Evolutionary conservation across 2,113 vertebrate species (phyloP).

Genomic region (Ranitomeya variabilis): DNA sequence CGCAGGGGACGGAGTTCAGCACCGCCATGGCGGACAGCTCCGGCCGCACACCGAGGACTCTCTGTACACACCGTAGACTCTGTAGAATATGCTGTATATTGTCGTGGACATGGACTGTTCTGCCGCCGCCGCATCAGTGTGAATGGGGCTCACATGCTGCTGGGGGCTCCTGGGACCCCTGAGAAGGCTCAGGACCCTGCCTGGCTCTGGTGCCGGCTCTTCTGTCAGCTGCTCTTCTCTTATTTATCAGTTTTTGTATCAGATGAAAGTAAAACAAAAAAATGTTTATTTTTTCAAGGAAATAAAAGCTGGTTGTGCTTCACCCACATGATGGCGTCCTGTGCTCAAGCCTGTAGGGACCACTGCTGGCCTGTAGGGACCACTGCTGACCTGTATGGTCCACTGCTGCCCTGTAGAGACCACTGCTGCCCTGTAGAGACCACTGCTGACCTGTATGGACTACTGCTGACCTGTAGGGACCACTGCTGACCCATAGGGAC

Average conservation of each 20-base stretch:
- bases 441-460: too few species aligned
- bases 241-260: conserved; percentile 42
- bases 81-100: conserved; percentile 8
- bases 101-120: conserved; percentile 4
- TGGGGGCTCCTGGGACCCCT: not conserved
- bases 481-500: too few species aligned
- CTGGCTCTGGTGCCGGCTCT: not conserved
- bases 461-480: too few species aligned
- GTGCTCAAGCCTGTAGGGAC: not conserved
- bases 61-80: not conserved
- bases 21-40: conserved; percentile 31
- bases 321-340: not conserved
- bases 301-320: conserved; percentile 43
- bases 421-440: too few species aligned
- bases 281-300: conserved; percentile 54
- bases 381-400: too few species aligned
- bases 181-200: not conserved
- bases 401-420: too few species aligned
- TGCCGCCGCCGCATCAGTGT: not conserved
- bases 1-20: not conserved
- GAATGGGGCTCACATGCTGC: not conserved
- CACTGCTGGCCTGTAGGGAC: too few species aligned
- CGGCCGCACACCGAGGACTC: not conserved
- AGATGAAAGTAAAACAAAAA: not conserved
- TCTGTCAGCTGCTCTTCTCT: conserved; percentile 24